Evolutionary conservation across 2,113 vertebrate genomes (phyloP), one percentile per base, ranked within the genome.

Genomic region (Australoheros scitulus): DNA sequence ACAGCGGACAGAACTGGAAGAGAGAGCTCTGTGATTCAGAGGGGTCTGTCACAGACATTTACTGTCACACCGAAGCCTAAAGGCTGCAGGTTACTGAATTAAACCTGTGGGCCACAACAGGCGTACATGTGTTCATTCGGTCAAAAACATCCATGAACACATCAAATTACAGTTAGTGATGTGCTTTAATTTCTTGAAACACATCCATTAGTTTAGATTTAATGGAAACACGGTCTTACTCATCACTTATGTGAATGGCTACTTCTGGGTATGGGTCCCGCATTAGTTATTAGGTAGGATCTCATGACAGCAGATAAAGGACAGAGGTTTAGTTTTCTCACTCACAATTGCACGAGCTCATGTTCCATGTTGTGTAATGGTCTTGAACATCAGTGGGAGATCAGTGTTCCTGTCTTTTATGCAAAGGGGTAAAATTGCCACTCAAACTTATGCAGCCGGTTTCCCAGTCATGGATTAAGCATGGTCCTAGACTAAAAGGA

Each of bases 41-140:
- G 64, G 55, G 63, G 70, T 61, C 55, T 78, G 79, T 90, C 85
- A 63, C 70, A 81, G 77, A 56, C 59, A 34, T 85, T 83, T 47
- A 15, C 77, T 57, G 56, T 65, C 77, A 55, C 79, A 85, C 55
- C 81, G 82, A 78, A 56, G 36, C 38, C 79, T 85, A 20, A 55
- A 80, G 72, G 57, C 77, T 79, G 47, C 17, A 22, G 13, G 60
- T 38, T 59, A 63, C 58, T 86, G 80, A 81, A 76, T 64, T 82
- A 32, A 77, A 77, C 24, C 18, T 10, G 11, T 18, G 14, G 2
- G 20, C 14, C 41, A 65, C 61, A 86, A 83, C 50, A 79, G 26
- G 60, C 65, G 13, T 76, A 2, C 24, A 26, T 68, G 29, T 63
- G 22, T 64, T 78, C 24, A 52, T 22, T 61, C 22, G 55, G 41